Evolutionary conservation across 2,113 vertebrate genomes (phyloP), one percentile per base, ranked within the genome.

Genomic region (Brachyhypopomus occidentalis): DNA sequence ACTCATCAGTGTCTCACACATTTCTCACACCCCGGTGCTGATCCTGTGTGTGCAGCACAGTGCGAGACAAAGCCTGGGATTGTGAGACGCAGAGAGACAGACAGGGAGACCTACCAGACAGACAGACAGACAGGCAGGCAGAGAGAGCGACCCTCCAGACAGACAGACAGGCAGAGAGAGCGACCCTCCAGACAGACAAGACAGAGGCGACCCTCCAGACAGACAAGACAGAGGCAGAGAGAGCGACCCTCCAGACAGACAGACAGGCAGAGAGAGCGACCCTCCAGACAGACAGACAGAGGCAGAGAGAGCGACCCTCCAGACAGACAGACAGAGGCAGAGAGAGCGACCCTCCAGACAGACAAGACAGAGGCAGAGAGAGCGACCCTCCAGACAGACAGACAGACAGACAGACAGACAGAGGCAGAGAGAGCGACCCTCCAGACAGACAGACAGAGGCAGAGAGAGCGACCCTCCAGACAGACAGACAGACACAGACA

Each of bases 21-120:
- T 11, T n/a, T 77, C 69, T 81, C 74, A 73, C 83, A 73, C 17
- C 25, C 38, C 12, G 41, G 78, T 63, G 60, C 58, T 74, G 36
- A 81, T 16, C 16, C 64, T 67, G 48, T 30, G n/a, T 16, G 41
- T 52, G 41, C 58, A 22, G 25, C 30, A 27, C 70, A 4, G 45
- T n/a, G n/a, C 45, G 1, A 2, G 9, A 76, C 75, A 81, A 84
- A 76, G 56, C 55, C 25, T 30, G 2, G 5, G 79, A 69, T 73
- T 81, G 73, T 84, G 66, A 27, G 67, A 38, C n/a, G 11, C 56
- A 14, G 30, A 30, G 25, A 52, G 75, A 71, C 56, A 14, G 30
- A 30, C n/a, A 52, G 75, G 63, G 30, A 16, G 38, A 6, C 16
- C 14, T 48, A 25, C 34, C 20, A 58, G 27, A 6, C 62, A 4